Evolutionary conservation across 2,113 vertebrate genomes (phyloP).

Genomic region (Scomber japonicus): DNA sequence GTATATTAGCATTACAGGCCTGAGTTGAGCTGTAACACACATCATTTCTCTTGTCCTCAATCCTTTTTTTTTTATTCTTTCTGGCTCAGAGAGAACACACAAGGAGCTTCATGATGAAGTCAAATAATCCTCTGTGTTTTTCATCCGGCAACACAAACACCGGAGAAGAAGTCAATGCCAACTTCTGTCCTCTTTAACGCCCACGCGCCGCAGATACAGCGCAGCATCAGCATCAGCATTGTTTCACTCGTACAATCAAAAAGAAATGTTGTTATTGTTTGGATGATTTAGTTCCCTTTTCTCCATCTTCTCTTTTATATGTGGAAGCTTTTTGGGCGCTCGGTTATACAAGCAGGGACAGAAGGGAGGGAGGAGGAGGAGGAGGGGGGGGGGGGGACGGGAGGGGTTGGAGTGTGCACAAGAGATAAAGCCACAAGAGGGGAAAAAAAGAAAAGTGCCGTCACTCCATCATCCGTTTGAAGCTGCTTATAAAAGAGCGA

Average conservation of each 20-base stretch:
- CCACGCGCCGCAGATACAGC: constrained; percentile 35
- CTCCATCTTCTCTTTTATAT: rapidly evolving
- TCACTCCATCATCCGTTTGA: constrained; percentile 44
- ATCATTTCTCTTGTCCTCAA: constrained; percentile 31
- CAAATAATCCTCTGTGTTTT: constrained; percentile 54
- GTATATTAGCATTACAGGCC: constrained; percentile 25
- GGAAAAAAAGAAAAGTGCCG: constrained; percentile 32
- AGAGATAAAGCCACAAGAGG: constrained; percentile 44
- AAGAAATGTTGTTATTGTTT: constrained; percentile 4
- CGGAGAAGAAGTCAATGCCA: constrained; percentile 50
- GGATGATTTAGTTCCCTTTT: neutral
- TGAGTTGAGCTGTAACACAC: constrained; percentile 6
- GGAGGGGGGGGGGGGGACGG: too few species aligned
- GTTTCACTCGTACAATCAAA: constrained; percentile 22
- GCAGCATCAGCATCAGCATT: constrained; percentile 14
- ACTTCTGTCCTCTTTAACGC: constrained; percentile 41
- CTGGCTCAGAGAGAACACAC: constrained; percentile 18
- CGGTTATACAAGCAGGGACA: neutral
- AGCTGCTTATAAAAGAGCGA: constrained; percentile 40
- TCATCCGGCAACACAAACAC: constrained; percentile 37
- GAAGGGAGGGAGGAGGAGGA: neutral
- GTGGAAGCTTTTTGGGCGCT: neutral
- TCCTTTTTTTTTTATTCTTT: constrained; percentile 21
- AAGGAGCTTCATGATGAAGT: constrained; percentile 29
- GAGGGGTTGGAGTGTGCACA: constrained; percentile 1